Evolutionary conservation across 2,888 invertebrate genomes (phyloP).

Genomic region (Drosophila borborema): DNA sequence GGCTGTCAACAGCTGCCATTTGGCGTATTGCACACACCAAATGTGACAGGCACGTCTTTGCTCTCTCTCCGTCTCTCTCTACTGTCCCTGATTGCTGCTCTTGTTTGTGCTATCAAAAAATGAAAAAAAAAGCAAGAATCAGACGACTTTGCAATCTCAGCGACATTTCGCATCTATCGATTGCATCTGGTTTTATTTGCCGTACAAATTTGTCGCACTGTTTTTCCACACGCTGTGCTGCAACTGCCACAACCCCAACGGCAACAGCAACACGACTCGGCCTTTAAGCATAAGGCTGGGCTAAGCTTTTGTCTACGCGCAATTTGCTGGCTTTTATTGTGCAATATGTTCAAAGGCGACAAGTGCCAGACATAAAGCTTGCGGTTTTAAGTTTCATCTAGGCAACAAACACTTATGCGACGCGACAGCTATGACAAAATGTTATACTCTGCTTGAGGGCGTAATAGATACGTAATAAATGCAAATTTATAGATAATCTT

Average conservation of each 20-base stretch:
- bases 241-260: slow-evolving; percentile 3
- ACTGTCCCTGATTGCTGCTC: slow-evolving; percentile 55
- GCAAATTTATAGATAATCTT: not conserved
- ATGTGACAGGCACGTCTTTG: slow-evolving; percentile 27
- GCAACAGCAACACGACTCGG: not conserved
- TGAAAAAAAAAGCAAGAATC: slow-evolving; percentile 19
- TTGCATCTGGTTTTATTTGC: slow-evolving; percentile 48
- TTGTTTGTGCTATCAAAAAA: slow-evolving; percentile 38
- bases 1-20: slow-evolving; percentile 66
- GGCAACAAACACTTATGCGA: not conserved
- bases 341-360: slow-evolving; percentile 50
- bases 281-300: slow-evolving; percentile 5
- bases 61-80: not conserved
- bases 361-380: slow-evolving; percentile 58
- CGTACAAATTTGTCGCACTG: slow-evolving; percentile 35
- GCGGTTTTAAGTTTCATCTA: slow-evolving; percentile 33
- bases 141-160: slow-evolving; percentile 36
- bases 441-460: slow-evolving; percentile 3
- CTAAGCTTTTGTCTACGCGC: slow-evolving; percentile 35
- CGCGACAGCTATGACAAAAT: slow-evolving; percentile 1
- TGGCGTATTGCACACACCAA: slow-evolving; percentile 17
- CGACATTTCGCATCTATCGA: slow-evolving; percentile 46
- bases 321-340: slow-evolving; percentile 56
- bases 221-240: slow-evolving; percentile 17
- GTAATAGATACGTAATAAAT: too few relatives aligned